These are phyloP conservation scores for Pandemis corylana DNA, from an alignment of 2,888 invertebrate genomes.

Conservation along the genomic window DNA sequence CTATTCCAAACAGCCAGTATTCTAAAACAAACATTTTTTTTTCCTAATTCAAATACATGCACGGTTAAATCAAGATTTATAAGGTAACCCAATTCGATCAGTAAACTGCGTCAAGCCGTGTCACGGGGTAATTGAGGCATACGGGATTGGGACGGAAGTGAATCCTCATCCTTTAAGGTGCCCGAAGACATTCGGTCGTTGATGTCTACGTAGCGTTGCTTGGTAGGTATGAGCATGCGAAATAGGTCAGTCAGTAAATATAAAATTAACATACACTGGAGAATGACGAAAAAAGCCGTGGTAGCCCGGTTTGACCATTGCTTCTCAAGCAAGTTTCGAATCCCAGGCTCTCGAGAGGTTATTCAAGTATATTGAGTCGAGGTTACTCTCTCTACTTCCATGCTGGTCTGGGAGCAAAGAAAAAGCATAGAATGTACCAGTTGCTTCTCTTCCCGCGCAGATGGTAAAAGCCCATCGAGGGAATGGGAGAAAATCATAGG, in stretches of 20 bases:
- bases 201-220: not conserved
- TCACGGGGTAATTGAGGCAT: constrained; percentile 26
- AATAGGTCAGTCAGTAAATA: not conserved
- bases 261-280: not conserved
- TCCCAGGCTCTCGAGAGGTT: no score
- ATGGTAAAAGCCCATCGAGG: no score
- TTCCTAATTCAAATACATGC: not conserved
- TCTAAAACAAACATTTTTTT: not conserved
- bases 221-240: not conserved
- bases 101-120: constrained; percentile 19
- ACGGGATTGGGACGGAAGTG: constrained; percentile 4
- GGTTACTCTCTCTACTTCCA: no score
- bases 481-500: no score
- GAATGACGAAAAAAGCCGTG: no score
- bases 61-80: constrained; percentile 17
- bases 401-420: no score
- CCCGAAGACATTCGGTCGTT: not conserved
- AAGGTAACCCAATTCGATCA: constrained; percentile 16
- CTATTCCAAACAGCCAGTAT: not conserved
- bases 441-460: no score
- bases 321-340: no score
- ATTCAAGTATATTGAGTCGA: no score
- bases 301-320: no score
- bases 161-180: constrained; percentile 4
- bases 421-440: no score